phyloP scores from a whole-genome alignment of 2,113 vertebrate species.

The Motacilla alba region DNA sequence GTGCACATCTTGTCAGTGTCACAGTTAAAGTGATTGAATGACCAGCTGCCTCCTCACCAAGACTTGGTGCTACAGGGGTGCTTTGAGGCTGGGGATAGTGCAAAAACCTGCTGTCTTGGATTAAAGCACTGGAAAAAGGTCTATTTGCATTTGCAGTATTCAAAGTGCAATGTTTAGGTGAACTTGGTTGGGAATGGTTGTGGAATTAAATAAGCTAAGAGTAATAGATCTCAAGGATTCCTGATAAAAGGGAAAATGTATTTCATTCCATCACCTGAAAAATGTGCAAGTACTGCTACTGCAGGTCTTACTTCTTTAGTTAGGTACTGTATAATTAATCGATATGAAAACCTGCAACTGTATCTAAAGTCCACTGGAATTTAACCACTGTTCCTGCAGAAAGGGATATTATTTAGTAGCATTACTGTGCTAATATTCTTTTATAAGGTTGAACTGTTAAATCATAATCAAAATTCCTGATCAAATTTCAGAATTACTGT shows the following conservation, averaged over 20 bases:
- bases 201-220: background rate
- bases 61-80: background rate
- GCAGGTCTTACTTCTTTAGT: background rate
- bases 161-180: background rate
- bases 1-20: background rate
- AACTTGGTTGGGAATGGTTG: background rate
- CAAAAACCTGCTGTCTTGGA: background rate
- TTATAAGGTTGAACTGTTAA: background rate
- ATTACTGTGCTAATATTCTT: background rate
- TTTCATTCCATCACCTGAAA: background rate
- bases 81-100: background rate
- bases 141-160: background rate
- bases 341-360: background rate
- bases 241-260: background rate
- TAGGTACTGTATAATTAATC: background rate
- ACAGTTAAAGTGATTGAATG: background rate
- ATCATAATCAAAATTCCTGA: background rate
- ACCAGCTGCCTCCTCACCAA: background rate
- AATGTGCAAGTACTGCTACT: background rate
- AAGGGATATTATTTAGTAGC: background rate
- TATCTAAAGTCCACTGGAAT: background rate
- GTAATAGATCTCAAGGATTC: background rate
- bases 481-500: background rate
- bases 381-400: background rate
- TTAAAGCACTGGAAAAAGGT: background rate